Percentiles rank a stretch among this genome's conserved stretches.
phyloP scores from a whole-genome alignment of 1,140 invertebrate genomes.

The Hirudo medicinalis region DNA sequence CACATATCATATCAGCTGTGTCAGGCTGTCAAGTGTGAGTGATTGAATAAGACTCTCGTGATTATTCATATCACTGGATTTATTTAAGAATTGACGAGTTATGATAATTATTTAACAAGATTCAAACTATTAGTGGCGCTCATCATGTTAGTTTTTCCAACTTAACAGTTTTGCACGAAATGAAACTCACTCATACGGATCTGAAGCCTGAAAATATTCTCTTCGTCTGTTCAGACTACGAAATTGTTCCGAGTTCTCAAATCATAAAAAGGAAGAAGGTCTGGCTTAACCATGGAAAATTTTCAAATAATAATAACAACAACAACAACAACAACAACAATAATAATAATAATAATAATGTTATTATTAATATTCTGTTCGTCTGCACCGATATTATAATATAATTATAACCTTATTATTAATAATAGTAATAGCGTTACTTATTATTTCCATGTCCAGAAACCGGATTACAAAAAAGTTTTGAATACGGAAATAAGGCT shows the following conservation, averaged over 20 bases:
- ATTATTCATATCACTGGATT: neutral
- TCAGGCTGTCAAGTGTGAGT: constrained; percentile 77
- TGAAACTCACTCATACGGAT: constrained; percentile 96
- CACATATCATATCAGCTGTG: constrained; percentile 95
- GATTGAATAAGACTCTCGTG: neutral
- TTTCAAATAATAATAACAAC: neutral
- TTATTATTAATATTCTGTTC: too few species aligned
- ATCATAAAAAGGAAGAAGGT: constrained; percentile 14
- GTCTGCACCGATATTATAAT: too few species aligned
- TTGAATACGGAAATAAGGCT: constrained; percentile 58
- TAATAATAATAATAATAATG: neutral
- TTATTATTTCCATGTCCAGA: constrained; percentile 8
- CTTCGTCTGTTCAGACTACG: constrained; percentile 89
- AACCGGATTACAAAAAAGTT: constrained; percentile 19
- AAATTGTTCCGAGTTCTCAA: constrained; percentile 33
- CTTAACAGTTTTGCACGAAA: constrained; percentile 70
- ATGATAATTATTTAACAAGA: too few species aligned
- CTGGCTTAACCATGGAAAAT: neutral
- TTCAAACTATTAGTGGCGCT: too few species aligned
- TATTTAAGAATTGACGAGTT: too few species aligned
- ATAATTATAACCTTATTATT: neutral
- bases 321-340: too few species aligned
- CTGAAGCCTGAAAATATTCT: constrained; percentile 98
- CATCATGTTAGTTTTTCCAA: too few species aligned
- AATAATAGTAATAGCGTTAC: neutral